Evolutionary conservation across 1,140 invertebrate species (phyloP), one percentile per base, ranked within the genome.

Genomic region (Arion vulgaris): DNA sequence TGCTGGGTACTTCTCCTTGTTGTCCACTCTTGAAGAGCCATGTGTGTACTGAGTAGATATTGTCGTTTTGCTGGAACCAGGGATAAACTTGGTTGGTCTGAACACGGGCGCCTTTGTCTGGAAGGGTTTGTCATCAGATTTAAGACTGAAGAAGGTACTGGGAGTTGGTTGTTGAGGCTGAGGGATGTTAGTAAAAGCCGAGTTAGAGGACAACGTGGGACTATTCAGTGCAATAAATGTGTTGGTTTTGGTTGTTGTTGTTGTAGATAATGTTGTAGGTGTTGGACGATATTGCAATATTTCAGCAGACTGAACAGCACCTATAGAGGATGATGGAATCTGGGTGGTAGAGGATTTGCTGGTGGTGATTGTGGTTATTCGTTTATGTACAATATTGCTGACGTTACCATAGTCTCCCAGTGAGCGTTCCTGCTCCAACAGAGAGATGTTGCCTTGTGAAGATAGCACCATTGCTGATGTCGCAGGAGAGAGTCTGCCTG

Each of bases 31-130:
- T 45, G 41, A 15, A 45, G 41, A 45, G 41, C 5, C 41, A 45
- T 7, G 41, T 45, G 41, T 45, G 15, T 45, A 45, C 15, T 7
- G 15, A 57, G 2, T 17, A 49, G 51, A 49, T 13, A 32, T n/a
- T 5, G 49, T 32, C n/a, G 51, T 75, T 38, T 34, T 75, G n/a
- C 38, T 32, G 15, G 13, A 23, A 17, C 51, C 71, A 19, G 72
- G 71, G 7, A 75, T 72, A 41, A 62, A 82, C 26, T 38, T 82
- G 45, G 49, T 82, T 49, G 71, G 73, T 45, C 57, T 82, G 32
- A 75, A 80, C 66, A 71, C 9, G 28, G 79, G 66, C 2, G 7
- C n/a, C 4, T 17, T 15, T 1, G 9, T 26, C 4, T 26, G 15
- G 51, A 23, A 57, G 11, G 62, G 5, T 1, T 39, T 19, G n/a